Evolutionary conservation across 2,113 vertebrate genomes (phyloP), one percentile per base, ranked within the genome.

Genomic region (Cranoglanis bouderius): DNA sequence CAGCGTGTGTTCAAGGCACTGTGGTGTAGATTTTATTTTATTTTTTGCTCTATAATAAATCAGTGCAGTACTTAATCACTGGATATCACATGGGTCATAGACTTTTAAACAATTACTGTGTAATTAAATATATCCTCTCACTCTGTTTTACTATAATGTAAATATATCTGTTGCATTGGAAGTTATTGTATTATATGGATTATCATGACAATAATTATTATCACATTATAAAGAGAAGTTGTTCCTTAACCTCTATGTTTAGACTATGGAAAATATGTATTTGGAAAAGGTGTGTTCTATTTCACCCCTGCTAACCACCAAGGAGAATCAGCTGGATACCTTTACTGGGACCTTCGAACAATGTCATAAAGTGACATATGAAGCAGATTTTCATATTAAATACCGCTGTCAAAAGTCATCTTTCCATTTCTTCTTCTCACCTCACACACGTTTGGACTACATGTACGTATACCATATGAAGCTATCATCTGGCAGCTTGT

Each of bases 51-150:
- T 65, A 86, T 87, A 90, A 90, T 90, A 90, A 74, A 87, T 80
- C 85, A 91, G 91, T 89, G 90, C 90, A 90, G 92, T 91, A 92
- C 49, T 70, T 84, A 89, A 93, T 92, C 93, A 93, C 92, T 92
- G 88, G 85, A 92, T 93, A 93, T 91, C 89, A 92, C 88, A 90
- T 93, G 93, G 94, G 91, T 94, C 90, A 92, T 89, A 93, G 92
- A 94, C 89, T 92, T 92, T 93, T 93, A 92, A 95, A 93, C 93
- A 95, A 95, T 96, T 95, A 95, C 95, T 95, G 93, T 95, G 95
- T 95, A 95, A 95, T 95, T 94, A 95, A 91, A 93, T 90, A 91
- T 85, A 94, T 92, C 93, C 92, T 93, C 75, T 85, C 91, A 92
- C 92, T 59, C 88, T 93, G 92, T 82, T 91, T 95, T 95, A 86